Conservation (phyloP, 2,113 vertebrate species). For the Ictidomys tridecemlineatus region DNA sequence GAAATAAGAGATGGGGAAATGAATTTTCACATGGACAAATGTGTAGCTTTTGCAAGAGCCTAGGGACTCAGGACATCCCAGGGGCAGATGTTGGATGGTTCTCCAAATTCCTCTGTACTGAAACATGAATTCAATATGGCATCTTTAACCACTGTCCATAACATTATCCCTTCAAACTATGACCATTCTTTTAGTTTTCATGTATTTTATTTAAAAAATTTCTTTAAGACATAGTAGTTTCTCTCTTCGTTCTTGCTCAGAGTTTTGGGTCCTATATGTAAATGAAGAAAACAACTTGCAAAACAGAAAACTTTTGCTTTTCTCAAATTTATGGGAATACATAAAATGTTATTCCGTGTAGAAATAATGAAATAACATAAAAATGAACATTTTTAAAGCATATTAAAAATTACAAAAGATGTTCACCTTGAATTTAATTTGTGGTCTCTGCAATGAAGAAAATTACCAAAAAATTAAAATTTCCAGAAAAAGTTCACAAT, state of each 20-base stretch:
- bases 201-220: neutral
- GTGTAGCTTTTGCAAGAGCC: rapidly evolving
- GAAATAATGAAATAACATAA: neutral
- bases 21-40: neutral
- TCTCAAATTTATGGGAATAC: neutral
- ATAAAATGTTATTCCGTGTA: neutral
- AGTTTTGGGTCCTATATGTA: neutral
- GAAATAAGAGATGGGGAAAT: neutral
- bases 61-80: neutral
- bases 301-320: neutral
- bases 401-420: neutral
- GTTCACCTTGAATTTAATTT: neutral
- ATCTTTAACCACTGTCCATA: neutral
- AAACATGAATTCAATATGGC: neutral
- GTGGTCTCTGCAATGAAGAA: neutral
- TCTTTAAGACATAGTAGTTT: neutral
- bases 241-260: neutral
- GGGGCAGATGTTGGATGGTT: neutral
- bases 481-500: neutral
- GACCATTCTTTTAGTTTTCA: neutral
- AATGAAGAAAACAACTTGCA: neutral
- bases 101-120: neutral
- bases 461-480: neutral
- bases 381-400: too few species aligned
- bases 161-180: neutral